Percentiles rank a stretch among this genome's conserved stretches.
Conservation (phyloP, 2,113 vertebrate species). For the Chascanopsetta lugubris region DNA sequence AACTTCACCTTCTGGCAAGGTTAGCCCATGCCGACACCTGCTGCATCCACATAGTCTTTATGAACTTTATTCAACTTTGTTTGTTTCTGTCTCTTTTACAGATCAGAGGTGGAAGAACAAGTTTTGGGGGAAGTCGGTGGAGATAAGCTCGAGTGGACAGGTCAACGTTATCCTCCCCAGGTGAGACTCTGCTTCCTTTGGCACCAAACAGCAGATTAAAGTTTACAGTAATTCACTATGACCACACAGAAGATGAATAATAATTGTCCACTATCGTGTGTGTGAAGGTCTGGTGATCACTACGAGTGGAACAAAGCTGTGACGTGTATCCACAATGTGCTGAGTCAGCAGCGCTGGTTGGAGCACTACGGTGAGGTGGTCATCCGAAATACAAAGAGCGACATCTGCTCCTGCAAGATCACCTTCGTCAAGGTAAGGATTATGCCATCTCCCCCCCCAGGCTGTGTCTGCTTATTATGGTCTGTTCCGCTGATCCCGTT, state of each 20-base stretch:
- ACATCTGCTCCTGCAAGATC: conserved; percentile 89
- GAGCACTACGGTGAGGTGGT: conserved; percentile 93
- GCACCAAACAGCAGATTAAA: neutral
- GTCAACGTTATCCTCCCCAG: conserved; percentile 87
- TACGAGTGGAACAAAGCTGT: conserved; percentile 95
- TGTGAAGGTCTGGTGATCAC: conserved; percentile 87
- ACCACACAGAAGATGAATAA: neutral
- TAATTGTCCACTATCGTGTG: neutral
- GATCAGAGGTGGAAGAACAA: conserved; percentile 97
- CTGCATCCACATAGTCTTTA: too few relatives aligned
- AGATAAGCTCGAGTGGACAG: conserved; percentile 87
- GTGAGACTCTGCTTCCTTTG: conserved; percentile 68
- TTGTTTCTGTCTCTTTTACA: conserved; percentile 48
- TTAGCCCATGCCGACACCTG: conserved; percentile 37
- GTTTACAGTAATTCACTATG: neutral
- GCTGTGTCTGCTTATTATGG: neutral
- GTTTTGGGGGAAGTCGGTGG: conserved; percentile 95
- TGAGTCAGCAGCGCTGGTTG: conserved; percentile 90
- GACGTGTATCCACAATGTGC: conserved; percentile 92
- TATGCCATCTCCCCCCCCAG: too few relatives aligned
- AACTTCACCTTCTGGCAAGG: conserved; percentile 96
- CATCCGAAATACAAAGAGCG: conserved; percentile 85
- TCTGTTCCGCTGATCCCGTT: neutral
- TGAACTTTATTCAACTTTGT: neutral
- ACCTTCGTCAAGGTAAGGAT: conserved; percentile 89